Conservation (phyloP, 2,113 vertebrate genomes). For the Urocynchramus pylzowi region DNA sequence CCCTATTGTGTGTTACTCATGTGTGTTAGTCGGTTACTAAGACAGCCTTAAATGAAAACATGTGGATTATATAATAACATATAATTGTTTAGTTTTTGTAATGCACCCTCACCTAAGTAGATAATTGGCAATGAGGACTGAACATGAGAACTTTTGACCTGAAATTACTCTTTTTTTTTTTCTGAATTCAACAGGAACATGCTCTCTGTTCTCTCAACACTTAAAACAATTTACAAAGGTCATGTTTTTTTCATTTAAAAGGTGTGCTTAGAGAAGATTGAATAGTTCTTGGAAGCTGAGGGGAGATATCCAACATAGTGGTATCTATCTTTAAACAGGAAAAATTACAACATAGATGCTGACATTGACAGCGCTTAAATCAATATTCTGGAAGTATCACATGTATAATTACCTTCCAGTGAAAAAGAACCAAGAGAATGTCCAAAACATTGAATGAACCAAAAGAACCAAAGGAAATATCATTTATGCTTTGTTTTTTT, state of each 20-base stretch:
- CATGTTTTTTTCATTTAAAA: neutral
- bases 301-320: neutral
- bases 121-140: neutral
- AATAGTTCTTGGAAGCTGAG: neutral
- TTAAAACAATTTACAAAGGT: neutral
- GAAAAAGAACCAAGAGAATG: neutral
- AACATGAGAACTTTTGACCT: conserved; percentile 32
- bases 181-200: neutral
- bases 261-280: neutral
- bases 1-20: neutral
- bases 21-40: neutral
- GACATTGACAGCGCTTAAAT: neutral
- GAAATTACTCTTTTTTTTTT: neutral
- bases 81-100: neutral
- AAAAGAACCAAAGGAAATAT: no score
- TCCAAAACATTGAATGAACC: no score
- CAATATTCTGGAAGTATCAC: neutral
- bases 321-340: neutral
- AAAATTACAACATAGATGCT: neutral
- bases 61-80: neutral
- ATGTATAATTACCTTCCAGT: neutral
- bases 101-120: neutral
- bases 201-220: neutral
- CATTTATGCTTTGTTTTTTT: neutral
- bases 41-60: conserved; percentile 17